Base-by-base conservation (phyloP, 2,797 vertebrate species). In the Eulemur mongoz region DNA sequence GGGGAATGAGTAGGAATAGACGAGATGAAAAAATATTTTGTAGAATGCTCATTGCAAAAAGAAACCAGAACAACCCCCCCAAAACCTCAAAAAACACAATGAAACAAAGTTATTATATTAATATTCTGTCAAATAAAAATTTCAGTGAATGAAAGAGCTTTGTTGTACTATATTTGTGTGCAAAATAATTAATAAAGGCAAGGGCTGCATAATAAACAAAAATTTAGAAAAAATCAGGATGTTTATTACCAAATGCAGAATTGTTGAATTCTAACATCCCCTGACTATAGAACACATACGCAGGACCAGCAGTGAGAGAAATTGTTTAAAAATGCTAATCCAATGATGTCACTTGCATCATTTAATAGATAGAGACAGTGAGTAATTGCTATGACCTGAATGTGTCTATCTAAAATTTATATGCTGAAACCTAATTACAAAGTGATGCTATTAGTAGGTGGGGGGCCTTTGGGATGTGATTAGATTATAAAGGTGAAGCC, bases 81-180 rank as follows among this genome's bases (percentile, higher is more conserved):
- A 20, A 52, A 52, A 52, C 27, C 59, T 61, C 59, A 61, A 61
- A 32, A 69, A 14, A 23, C 8, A 48, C 43, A 67, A 48, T 13
- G 10, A 45, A 65, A 52, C 10, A 30, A 80, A 75, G 22, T 87
- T 82, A 75, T 80, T 85, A 63, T 52, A 30, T 57, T 32, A 78
- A 40, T 80, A 88, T 40, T 78, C 43, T 83, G 35, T 79, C 43
- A 83, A 72, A 72, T 87, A 93, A 90, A 92, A 93, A 40, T 30
- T 38, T 79, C 40, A 52, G 22, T 72, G 15, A 93, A 52, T 84
- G 40, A 84, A 15, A 27, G 5, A 67, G 43, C 25, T 88, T 79
- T 73, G 43, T 69, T 67, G 22, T 81, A 81, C 72, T 93, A 50
- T 30, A 91, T 91, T 38, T 92, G 27, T 76, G 25, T 45, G 20